These are phyloP conservation scores for Rhinella marina DNA, from an alignment of 2,797 vertebrate genomes.

Conservation along the genomic window DNA sequence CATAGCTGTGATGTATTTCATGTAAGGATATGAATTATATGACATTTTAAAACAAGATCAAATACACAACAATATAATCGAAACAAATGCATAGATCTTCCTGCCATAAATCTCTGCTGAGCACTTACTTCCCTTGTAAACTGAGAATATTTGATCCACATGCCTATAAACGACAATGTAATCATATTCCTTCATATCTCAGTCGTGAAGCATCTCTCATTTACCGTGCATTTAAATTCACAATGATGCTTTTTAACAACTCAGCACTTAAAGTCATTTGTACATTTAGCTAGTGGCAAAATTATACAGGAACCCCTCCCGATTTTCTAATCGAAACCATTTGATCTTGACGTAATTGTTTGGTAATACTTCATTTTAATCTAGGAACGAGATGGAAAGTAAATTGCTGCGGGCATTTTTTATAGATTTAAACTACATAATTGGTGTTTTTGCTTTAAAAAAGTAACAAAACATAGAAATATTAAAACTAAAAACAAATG, in stretches of 20 bases:
- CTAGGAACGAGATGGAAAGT: background rate
- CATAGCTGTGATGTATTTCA: background rate
- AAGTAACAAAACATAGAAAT: background rate
- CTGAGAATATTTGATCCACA: constrained; percentile 39
- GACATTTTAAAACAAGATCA: constrained; percentile 3
- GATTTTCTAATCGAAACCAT: constrained; percentile 16
- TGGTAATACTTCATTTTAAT: constrained; percentile 53
- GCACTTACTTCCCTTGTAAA: background rate
- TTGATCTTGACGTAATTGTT: constrained; percentile 26
- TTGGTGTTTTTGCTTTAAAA: background rate
- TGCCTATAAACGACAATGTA: constrained; percentile 36
- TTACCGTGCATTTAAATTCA: constrained; percentile 50
- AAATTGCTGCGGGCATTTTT: background rate
- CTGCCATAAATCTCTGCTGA: constrained; percentile 33
- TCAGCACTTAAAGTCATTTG: constrained; percentile 44
- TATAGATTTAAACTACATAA: constrained; percentile 4
- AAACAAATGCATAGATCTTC: constrained; percentile 6
- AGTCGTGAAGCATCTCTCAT: constrained; percentile 28
- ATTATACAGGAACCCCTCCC: background rate
- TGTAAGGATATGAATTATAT: background rate
- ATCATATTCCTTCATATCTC: constrained; percentile 42
- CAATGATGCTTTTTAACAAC: constrained; percentile 36
- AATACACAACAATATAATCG: constrained; percentile 9
- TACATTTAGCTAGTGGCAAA: constrained; percentile 42
- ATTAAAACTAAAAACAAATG: background rate